Percentiles rank a stretch among this genome's conserved stretches.
These are phyloP conservation scores for Mus pahari DNA, from an alignment of 2,113 vertebrate genomes.

Conservation along the genomic window DNA sequence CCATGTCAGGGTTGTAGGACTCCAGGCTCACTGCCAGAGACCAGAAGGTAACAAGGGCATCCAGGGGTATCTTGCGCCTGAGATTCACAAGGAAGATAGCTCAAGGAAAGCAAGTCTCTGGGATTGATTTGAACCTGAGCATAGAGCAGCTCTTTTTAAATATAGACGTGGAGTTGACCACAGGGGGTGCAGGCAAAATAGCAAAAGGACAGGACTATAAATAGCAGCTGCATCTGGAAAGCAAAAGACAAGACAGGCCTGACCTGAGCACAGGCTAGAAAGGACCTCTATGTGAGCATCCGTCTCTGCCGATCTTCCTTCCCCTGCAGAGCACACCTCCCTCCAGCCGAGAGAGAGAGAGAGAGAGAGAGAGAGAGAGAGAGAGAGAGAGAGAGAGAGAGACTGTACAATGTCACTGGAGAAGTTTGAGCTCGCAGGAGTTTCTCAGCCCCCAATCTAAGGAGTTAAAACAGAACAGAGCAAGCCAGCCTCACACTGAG, in stretches of 20 bases:
- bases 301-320: background rate
- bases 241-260: slow-evolving; percentile 41
- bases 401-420: background rate
- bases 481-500: background rate
- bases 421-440: background rate
- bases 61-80: background rate
- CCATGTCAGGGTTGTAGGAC: background rate
- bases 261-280: background rate
- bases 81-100: background rate
- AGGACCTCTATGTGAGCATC: slow-evolving; percentile 2
- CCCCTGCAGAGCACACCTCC: background rate
- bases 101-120: background rate
- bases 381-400: background rate
- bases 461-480: background rate
- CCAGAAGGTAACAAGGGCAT: too few species aligned
- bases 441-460: background rate
- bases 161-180: background rate
- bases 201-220: slow-evolving; percentile 54
- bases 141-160: slow-evolving; percentile 43
- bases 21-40: background rate
- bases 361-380: background rate
- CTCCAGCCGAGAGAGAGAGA: background rate
- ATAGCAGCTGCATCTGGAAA: slow-evolving; percentile 69
- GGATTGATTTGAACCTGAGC: slow-evolving; percentile 39
- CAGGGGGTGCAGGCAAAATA: slow-evolving; percentile 54